Evolutionary conservation across 2,797 vertebrate species (phyloP).

Genomic region (Remorina albescens): DNA sequence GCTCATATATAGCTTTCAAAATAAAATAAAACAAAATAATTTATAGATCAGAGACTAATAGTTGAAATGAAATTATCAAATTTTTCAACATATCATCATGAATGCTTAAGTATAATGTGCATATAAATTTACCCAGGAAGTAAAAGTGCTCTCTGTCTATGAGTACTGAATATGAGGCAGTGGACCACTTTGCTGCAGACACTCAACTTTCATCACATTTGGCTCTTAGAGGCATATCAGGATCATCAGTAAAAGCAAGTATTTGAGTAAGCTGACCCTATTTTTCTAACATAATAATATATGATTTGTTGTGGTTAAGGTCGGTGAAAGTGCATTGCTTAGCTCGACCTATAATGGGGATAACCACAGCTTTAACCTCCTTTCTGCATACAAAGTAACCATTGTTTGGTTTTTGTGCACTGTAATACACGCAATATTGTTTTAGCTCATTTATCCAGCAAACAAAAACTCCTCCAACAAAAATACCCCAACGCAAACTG

Average conservation of each 20-base stretch:
- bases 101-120: neutral
- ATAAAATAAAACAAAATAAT: too few species aligned
- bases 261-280: neutral
- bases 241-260: neutral
- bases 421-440: slow-evolving; percentile 4
- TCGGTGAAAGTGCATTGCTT: neutral
- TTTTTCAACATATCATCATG: neutral
- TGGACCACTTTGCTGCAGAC: too few species aligned
- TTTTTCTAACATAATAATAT: slow-evolving; percentile 9
- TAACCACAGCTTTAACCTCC: slow-evolving; percentile 8
- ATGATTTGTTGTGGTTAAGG: slow-evolving; percentile 1
- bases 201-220: neutral
- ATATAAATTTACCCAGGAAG: neutral
- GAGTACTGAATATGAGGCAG: neutral
- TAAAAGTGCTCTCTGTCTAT: neutral
- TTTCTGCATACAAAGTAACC: neutral
- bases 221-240: neutral
- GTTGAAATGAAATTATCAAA: too few species aligned
- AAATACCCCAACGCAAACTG: slow-evolving; percentile 15
- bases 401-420: slow-evolving; percentile 3
- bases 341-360: neutral
- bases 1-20: too few species aligned
- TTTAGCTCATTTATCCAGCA: slow-evolving; percentile 19
- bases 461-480: slow-evolving; percentile 35
- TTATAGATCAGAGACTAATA: neutral